phyloP scores from a whole-genome alignment of 2,797 vertebrate genomes.

The Coreius guichenoti region DNA sequence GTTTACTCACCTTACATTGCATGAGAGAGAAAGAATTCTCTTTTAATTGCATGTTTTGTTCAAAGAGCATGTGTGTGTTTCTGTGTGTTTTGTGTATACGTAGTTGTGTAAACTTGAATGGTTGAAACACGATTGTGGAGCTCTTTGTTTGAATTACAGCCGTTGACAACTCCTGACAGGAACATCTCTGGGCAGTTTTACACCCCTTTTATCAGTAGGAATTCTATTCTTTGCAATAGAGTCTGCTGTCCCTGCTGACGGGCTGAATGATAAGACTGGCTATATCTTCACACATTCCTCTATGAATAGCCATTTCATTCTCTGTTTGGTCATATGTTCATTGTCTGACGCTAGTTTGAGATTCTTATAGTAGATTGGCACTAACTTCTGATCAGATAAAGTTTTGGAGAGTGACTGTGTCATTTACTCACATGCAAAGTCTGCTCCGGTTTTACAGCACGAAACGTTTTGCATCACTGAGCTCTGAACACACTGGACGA shows the following conservation, averaged over 20 bases:
- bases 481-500: neutral
- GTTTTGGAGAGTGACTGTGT: constrained; percentile 18
- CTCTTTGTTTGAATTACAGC: neutral
- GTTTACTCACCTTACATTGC: neutral
- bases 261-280: constrained; percentile 45
- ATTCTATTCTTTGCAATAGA: constrained; percentile 13
- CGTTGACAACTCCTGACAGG: neutral
- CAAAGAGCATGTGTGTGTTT: neutral
- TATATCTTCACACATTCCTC: constrained; percentile 49
- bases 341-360: constrained; percentile 43
- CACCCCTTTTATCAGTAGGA: constrained; percentile 35
- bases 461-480: neutral
- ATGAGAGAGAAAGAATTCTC: neutral
- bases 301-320: constrained; percentile 39
- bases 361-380: constrained; percentile 49
- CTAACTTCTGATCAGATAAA: constrained; percentile 24
- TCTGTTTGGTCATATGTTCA: constrained; percentile 35
- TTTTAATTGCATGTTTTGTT: neutral
- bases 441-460: neutral
- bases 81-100: neutral
- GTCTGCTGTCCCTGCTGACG: neutral
- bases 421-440: constrained; percentile 18
- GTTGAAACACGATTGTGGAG: neutral
- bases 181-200: constrained; percentile 19
- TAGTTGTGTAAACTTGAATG: neutral